Percentiles rank a stretch among this genome's conserved stretches.
Conservation (phyloP, 2,113 vertebrate species). For the Syngnathus floridae region DNA sequence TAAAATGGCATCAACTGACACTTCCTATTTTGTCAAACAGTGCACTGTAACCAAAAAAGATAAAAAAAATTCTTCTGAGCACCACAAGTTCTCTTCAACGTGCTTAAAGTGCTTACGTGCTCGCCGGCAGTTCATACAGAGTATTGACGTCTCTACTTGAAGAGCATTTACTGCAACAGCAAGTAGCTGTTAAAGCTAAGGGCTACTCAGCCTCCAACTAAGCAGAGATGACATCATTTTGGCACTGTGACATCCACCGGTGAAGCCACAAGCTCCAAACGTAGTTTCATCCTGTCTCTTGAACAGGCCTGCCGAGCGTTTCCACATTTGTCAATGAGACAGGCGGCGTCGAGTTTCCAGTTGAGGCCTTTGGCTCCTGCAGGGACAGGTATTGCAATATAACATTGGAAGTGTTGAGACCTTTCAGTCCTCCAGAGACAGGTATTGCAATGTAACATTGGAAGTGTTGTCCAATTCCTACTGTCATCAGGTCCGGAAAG, state of each 20-base stretch:
- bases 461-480: neutral
- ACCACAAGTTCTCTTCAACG: neutral
- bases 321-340: slow-evolving; percentile 5
- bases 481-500: neutral
- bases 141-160: neutral
- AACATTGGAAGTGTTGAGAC: neutral
- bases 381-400: neutral
- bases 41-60: neutral
- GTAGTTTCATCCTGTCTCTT: slow-evolving; percentile 33
- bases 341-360: neutral
- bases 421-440: slow-evolving; percentile 27
- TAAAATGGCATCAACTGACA: neutral
- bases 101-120: neutral
- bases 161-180: neutral
- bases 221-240: neutral
- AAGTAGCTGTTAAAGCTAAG: neutral
- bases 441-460: neutral
- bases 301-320: slow-evolving; percentile 45
- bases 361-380: slow-evolving; percentile 25
- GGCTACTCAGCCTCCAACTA: neutral
- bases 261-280: neutral
- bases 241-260: neutral
- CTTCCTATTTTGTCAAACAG: neutral
- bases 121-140: neutral
- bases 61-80: no score